Base-by-base conservation (phyloP, 2,888 invertebrate genomes). In the Dione juno region DNA sequence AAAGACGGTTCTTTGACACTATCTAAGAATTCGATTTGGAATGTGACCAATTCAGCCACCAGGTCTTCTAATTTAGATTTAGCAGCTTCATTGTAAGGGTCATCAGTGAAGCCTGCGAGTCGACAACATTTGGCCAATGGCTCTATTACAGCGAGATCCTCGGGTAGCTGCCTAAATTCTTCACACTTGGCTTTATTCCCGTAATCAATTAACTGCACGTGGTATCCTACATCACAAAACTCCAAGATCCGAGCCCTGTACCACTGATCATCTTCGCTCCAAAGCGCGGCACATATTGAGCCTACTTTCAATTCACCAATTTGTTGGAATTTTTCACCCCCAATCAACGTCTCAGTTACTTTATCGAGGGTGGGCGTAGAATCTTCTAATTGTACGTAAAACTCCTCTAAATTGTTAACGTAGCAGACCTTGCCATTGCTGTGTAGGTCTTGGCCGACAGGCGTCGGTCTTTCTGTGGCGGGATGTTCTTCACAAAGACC, bases 341-440 rank as follows among this genome's bases (percentile, higher is more conserved):
- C 84, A 8, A 88, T 82, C 74, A 96, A 86, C 75, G 90, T 92
- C 54, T 94, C 94, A 0, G 94, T 93, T n/a, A 96, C 93, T 79
- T 94, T 94, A 79, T 95, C 95, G 9, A 96, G 84, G 73, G 94
- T 94, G 1, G 92, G 81, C 0, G 93, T 86, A 14, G 93, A 89
- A 66, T 94, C 94, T 61, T 95, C 95, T 54, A 95, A 86, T 76
- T 96, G 97, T 9, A 97, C 92, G 88, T 96, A 97, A 82, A 97
- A 97, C 75, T 97, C 96, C 35, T 94, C 94, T 0, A 95, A 94
- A 0, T 95, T 95, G 79, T 95, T 95, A 1, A 95, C 91, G 78
- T 95, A 95, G 79, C 95, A 95, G 1, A 97, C 92, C 80, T 94
- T 95, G 13, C 95, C 96, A 11, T 94, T 94, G 75, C 89, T 86